Evolutionary conservation across 2,113 vertebrate species (phyloP), one percentile per base, ranked within the genome.

Genomic region (Jaculus jaculus): DNA sequence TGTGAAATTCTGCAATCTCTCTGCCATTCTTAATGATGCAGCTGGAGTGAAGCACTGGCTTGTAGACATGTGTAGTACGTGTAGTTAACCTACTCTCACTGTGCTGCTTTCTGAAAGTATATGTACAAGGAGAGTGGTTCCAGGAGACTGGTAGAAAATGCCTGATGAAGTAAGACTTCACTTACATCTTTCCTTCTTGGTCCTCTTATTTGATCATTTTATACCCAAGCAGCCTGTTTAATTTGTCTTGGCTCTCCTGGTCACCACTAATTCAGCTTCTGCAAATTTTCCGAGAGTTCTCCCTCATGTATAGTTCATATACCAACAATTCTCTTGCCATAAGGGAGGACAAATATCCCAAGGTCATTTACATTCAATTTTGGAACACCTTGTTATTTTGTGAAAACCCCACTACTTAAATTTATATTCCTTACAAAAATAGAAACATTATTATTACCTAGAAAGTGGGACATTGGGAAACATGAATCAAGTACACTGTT

Each of bases 1-100:
- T 90, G 75, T 97, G 80, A 79, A 95, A 93, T 85, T 86, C 79
- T 87, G 61, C 39, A 28, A 42, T 96, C 68, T 92, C 30, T 82
- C 71, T 83, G 24, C 91, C 91, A 69, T 39, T 24, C 58, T 90
- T 72, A 87, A 3, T 5, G 34, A 77, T 13, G 32, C 12, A 60
- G 47, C 84, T 72, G 86, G 95, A 86, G 66, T 73, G 32, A 93
- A 89, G 79, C 63, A 72, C 72, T 54, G 66, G 72, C 66, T 92
- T 84, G 61, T 85, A 68, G 84, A 83, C 34, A 63, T 83, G 42
- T 8, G 8, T 47, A 47, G 42, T 47, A 8, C 8, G 51, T 77
- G 18, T 72, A 60, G 17, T 73, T 93, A 83, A 78, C 24, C 42
- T 94, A 13, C 15, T 18, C 51, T 90, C 24, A 8, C 37, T 32